Base-by-base conservation (phyloP, 2,113 vertebrate species). In the Gallinago undulata region DNA sequence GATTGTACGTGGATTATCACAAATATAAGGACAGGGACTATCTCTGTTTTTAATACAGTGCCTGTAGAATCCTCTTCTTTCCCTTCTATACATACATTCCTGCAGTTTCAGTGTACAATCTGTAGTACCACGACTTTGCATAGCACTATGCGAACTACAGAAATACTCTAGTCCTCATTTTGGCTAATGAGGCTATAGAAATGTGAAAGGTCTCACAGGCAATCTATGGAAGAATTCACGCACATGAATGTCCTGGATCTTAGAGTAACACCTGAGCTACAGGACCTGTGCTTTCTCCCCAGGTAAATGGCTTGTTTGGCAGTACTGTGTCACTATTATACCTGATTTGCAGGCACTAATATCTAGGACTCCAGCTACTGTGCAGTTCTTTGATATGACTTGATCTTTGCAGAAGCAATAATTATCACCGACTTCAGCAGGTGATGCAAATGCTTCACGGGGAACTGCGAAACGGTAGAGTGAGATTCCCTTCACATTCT, bases 381-480 rank as follows among this genome's bases (percentile, higher is more conserved):
- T 98, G 96, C 99, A 99, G 76, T 99, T 99, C 30, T 90, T 78
- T 66, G 98, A 98, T 87, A 97, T 15, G 4, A 33, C 1, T 2
- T 0, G 0, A 7, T 99, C 89, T 4, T 16, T 98, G 79, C 99
- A 99, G 97, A 97, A 99, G 45, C 99, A 99, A 3, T 87, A 76
- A 80, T 99, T 99, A 24, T 99, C 98, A 45, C 94, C 96, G 24
- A 99, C 99, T 47, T 92, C 84, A 4, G 19, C 0, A 3, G 99
- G 99, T 1, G 99, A 97, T 5, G 98, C 99, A 77, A 99, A 97
- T 7, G 99, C 98, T 18, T 93, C 62, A 1, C 96, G 19, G n/a
- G 97, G 98, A 55, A 99, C 98, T 19, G 80, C 0, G 90, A 97
- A 99, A 79, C 99, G 99, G 59, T 98, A 99, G n/a, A 99, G 98